Conservation (phyloP, 2,888 invertebrate genomes). For the Slavum lentiscoides region DNA sequence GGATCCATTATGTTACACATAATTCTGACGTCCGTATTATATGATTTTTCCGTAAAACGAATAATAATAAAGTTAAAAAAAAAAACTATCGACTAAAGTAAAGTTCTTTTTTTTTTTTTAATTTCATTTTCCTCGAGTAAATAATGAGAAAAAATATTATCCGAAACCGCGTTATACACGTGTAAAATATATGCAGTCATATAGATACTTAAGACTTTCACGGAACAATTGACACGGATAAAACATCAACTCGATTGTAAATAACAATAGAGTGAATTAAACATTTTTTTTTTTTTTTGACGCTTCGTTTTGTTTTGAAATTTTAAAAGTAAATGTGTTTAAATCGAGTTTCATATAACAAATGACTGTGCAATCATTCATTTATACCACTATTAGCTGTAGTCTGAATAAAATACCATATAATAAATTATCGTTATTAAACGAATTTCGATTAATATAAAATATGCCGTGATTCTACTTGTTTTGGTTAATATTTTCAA, state of each 20-base stretch:
- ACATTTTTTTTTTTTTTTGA: not conserved
- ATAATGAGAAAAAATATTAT: conserved; percentile 13
- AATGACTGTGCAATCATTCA: too few species aligned
- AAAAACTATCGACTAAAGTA: not conserved
- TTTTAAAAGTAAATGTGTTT: too few species aligned
- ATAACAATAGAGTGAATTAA: conserved; percentile 29
- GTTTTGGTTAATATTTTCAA: too few species aligned
- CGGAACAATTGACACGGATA: conserved; percentile 9
- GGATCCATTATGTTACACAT: not conserved
- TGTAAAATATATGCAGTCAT: too few species aligned
- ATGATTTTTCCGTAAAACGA: not conserved
- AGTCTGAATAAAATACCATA: too few species aligned
- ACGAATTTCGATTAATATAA: too few species aligned
- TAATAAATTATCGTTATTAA: too few species aligned
- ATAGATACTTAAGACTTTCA: not conserved
- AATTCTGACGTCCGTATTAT: not conserved
- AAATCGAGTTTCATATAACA: too few species aligned
- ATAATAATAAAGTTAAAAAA: not conserved
- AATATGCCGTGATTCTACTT: too few species aligned
- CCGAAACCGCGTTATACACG: not conserved
- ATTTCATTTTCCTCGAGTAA: conserved; percentile 9
- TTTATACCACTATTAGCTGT: too few species aligned
- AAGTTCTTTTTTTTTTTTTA: conserved; percentile 6
- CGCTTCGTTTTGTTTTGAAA: not conserved
- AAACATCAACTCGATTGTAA: conserved; percentile 24